Evolutionary conservation across 2,888 invertebrate species (phyloP).

Genomic region (Phortica magna): DNA sequence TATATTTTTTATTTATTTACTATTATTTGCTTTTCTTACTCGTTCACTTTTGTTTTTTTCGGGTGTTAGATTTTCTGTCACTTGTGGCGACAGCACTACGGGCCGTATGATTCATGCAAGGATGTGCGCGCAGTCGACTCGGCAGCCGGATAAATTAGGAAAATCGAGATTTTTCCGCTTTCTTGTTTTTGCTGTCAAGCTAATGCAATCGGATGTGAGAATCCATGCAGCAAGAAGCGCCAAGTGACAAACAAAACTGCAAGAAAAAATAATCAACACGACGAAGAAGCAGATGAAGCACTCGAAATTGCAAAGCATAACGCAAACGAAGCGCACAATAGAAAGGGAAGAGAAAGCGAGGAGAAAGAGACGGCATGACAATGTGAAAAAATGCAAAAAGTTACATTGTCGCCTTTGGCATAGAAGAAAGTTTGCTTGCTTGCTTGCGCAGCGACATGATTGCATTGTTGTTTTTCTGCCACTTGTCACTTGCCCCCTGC

Average conservation of each 20-base stretch:
- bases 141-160: conserved; percentile 29
- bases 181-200: conserved; percentile 36
- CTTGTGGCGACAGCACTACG: conserved; percentile 5
- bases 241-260: background rate
- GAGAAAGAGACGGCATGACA: background rate
- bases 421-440: background rate
- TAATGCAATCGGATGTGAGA: conserved; percentile 57
- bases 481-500: conserved; percentile 30
- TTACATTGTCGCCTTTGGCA: conserved; percentile 26
- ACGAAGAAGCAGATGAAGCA: background rate
- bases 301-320: background rate
- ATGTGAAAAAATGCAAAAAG: conserved; percentile 26
- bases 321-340: background rate
- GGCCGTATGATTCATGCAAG: conserved; percentile 32
- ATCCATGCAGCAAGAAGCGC: conserved; percentile 42
- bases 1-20: background rate
- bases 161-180: conserved; percentile 37
- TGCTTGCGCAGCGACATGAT: background rate
- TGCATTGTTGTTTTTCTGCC: conserved; percentile 11
- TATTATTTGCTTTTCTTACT: background rate
- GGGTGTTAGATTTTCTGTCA: background rate
- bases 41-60: background rate
- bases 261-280: conserved; percentile 3
- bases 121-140: conserved; percentile 1
- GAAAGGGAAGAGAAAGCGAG: background rate